These are phyloP conservation scores for Drosophila bipectinata DNA, from an alignment of 1,140 invertebrate species.

Conservation along the genomic window DNA sequence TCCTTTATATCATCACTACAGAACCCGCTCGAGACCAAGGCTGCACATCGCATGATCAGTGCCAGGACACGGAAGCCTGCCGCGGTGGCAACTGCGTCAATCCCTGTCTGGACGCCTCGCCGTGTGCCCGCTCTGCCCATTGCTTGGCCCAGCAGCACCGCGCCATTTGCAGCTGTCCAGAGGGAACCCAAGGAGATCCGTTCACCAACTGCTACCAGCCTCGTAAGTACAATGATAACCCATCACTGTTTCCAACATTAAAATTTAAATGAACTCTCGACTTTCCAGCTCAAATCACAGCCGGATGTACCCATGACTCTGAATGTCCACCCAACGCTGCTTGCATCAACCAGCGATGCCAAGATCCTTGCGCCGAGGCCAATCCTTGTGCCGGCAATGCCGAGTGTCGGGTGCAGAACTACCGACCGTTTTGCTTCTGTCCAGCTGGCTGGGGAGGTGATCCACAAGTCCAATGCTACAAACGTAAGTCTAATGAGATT, in stretches of 20 bases:
- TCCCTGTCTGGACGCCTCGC: slow-evolving; percentile 89
- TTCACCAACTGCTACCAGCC: slow-evolving; percentile 90
- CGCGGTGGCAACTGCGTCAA: slow-evolving; percentile 89
- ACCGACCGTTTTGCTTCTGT: slow-evolving; percentile 92
- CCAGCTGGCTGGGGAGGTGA: slow-evolving; percentile 93
- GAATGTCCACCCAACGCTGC: slow-evolving; percentile 91
- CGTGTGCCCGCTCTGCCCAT: slow-evolving; percentile 91
- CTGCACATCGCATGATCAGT: slow-evolving; percentile 90
- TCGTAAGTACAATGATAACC: slow-evolving; percentile 66
- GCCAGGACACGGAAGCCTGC: slow-evolving; percentile 89
- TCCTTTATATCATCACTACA: slow-evolving; percentile 26
- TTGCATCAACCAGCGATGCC: slow-evolving; percentile 91
- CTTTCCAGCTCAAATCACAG: slow-evolving; percentile 78
- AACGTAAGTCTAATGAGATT: slow-evolving; percentile 87
- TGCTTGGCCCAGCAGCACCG: slow-evolving; percentile 91
- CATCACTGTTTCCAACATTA: no score
- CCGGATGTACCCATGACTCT: slow-evolving; percentile 89
- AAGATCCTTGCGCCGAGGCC: slow-evolving; percentile 90
- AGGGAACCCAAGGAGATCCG: slow-evolving; percentile 91
- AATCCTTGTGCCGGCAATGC: slow-evolving; percentile 92
- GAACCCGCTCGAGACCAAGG: slow-evolving; percentile 86
- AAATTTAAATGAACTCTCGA: neutral
- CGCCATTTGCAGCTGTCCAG: slow-evolving; percentile 90
- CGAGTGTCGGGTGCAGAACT: slow-evolving; percentile 89
- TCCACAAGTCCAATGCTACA: slow-evolving; percentile 93